Evolutionary conservation across 2,113 vertebrate species (phyloP), one percentile per base, ranked within the genome.

Genomic region (Calcarius ornatus): DNA sequence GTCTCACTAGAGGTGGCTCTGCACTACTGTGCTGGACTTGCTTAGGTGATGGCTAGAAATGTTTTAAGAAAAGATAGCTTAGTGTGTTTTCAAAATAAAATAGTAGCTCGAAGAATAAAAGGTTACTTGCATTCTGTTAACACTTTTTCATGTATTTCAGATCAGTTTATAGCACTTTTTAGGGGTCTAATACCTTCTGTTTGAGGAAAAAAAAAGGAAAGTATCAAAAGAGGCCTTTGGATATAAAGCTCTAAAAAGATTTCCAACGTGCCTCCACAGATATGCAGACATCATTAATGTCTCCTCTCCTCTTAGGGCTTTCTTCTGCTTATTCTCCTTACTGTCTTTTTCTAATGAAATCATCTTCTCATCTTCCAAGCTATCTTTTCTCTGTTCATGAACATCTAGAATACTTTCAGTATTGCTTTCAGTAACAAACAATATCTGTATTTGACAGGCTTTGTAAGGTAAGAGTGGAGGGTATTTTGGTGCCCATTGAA

Each of bases 1-100:
- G 97, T 63, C 94, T 97, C 95, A 98, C 97, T 38, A 98, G 89
- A 42, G 96, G 95, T 57, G 88, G 89, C 68, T 97, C 97, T 51
- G 87, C 97, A 43, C 90, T 96, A 16, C 33, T 96, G 30, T 94
- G 92, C 50, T 97, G 95, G 54, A 91, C 95, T 76, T 97, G 80
- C 6, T 27, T 73, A 90, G 77, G 90, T 51, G 94, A 82, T 21
- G 95, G 96, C 98, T 98, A 77, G 79, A 96, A 90, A 96, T 85
- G 48, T 72, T 91, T 93, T 56, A 50, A 71, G 72, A 88, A 86
- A 38, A 78, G 21, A 27, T n/a, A 51, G 21, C 22, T 91, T 83
- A 81, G 24, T 63, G 10, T 70, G 30, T 85, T 91, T 94, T 22
- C 42, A 59, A 88, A 95, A 86, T 47, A 50, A 15, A 70, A 38